phyloP scores from a whole-genome alignment of 2,113 vertebrate species.

The Grammomys dolichurus region DNA sequence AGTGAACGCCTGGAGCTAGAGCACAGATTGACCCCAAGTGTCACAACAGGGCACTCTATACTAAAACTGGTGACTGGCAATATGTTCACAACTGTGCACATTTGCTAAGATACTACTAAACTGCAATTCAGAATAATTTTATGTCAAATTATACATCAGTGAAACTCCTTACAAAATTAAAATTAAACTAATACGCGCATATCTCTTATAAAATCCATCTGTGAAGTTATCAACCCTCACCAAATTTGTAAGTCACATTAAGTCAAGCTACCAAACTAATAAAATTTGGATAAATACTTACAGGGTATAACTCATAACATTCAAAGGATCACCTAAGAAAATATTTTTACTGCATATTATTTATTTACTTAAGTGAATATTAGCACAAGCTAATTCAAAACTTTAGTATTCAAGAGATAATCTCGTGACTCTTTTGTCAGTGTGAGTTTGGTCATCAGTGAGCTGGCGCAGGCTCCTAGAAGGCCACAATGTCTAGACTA shows the following conservation, averaged over 20 bases:
- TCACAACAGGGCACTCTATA: constrained; percentile 1
- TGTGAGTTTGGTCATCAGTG: neutral
- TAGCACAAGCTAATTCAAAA: neutral
- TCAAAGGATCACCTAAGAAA: neutral
- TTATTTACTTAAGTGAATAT: constrained; percentile 1
- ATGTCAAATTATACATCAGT: constrained; percentile 2
- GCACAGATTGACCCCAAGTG: neutral
- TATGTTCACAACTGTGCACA: neutral
- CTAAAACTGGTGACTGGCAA: neutral
- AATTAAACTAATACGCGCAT: constrained; percentile 45
- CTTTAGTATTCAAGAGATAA: neutral
- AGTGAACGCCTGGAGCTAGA: neutral
- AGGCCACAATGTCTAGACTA: neutral
- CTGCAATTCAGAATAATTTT: constrained; percentile 15
- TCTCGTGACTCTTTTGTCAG: neutral
- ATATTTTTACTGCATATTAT: neutral
- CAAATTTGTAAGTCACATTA: constrained; percentile 47
- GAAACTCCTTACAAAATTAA: constrained; percentile 52
- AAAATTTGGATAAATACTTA: constrained; percentile 53
- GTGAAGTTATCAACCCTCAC: neutral
- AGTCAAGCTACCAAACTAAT: constrained; percentile 17
- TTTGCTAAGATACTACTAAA: constrained; percentile 41
- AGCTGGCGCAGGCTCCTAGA: neutral
- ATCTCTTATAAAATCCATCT: constrained; percentile 24
- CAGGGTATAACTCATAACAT: constrained; percentile 22